Evolutionary conservation across 2,888 invertebrate genomes (phyloP).

Genomic region (Chymomyza procnemis): DNA sequence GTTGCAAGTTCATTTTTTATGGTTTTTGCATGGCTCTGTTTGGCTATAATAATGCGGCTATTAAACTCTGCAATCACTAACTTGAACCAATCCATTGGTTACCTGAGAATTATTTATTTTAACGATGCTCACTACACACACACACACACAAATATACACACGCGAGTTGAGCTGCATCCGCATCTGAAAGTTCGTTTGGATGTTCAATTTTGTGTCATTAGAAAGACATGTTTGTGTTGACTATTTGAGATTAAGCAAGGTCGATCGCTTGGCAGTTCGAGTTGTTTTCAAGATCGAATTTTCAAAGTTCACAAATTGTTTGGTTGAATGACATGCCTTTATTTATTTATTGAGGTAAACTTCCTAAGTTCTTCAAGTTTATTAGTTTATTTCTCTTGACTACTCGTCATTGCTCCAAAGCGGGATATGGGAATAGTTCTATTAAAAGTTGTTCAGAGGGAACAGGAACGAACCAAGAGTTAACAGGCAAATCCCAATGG

Average conservation of each 20-base stretch:
- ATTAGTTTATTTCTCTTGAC: no score
- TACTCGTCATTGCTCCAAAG: no score
- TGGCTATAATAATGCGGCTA: slow-evolving; percentile 72
- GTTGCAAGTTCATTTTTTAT: slow-evolving; percentile 50
- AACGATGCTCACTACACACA: slow-evolving; percentile 7
- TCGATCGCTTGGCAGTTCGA: slow-evolving; percentile 26
- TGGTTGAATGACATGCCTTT: background rate
- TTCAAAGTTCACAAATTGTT: background rate
- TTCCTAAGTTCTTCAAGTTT: no score
- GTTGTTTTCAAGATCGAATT: background rate
- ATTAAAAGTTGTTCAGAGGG: no score
- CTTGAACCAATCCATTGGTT: slow-evolving; percentile 71
- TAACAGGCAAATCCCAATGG: no score
- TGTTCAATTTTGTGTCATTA: slow-evolving; percentile 9
- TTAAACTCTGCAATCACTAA: slow-evolving; percentile 68
- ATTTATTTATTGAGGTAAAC: no score
- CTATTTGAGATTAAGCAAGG: slow-evolving; percentile 51
- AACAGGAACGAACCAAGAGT: no score
- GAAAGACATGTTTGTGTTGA: slow-evolving; percentile 28
- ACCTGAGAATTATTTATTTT: slow-evolving; percentile 44
- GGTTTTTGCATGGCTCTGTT: slow-evolving; percentile 58
- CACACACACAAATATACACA: background rate
- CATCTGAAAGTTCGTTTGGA: slow-evolving; percentile 16
- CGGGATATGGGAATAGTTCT: no score
- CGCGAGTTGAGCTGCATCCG: background rate